Conservation (phyloP, 2,113 vertebrate genomes). For the Chloropsis cyanopogon region DNA sequence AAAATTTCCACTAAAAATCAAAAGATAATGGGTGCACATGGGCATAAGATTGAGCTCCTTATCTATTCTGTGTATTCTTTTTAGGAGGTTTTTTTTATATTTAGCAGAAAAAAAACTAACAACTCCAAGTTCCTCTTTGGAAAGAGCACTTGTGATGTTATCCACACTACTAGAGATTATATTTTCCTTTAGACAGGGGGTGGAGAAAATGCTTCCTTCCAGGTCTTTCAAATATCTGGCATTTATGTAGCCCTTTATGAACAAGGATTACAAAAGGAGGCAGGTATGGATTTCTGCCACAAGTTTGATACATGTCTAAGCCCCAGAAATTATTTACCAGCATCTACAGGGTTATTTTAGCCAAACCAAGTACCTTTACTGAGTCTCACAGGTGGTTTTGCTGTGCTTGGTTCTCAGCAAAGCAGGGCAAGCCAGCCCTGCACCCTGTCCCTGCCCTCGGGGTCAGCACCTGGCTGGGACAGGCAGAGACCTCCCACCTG, state of each 20-base stretch:
- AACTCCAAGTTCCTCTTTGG: not conserved
- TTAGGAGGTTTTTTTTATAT: not conserved
- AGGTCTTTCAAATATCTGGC: not conserved
- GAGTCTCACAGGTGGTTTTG: not conserved
- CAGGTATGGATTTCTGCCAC: not conserved
- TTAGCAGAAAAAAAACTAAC: not conserved
- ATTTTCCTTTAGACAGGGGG: not conserved
- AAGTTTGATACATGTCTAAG: not conserved
- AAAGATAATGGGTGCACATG: not conserved
- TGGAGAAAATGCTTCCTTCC: not conserved
- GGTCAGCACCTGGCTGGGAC: not conserved
- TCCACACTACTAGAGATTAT: not conserved
- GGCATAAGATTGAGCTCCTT: not conserved
- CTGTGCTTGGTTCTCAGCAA: accelerated
- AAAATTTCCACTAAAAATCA: not conserved
- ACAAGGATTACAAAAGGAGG: not conserved
- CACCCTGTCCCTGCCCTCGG: not conserved
- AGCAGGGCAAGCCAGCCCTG: not conserved
- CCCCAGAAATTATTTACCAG: not conserved
- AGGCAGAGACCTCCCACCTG: not conserved
- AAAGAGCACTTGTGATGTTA: not conserved
- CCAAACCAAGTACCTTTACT: not conserved
- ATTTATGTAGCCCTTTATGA: not conserved
- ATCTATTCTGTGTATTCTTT: not conserved
- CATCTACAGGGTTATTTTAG: not conserved